Base-by-base conservation (phyloP, 2,888 invertebrate species). In the Teleogryllus oceanicus region DNA sequence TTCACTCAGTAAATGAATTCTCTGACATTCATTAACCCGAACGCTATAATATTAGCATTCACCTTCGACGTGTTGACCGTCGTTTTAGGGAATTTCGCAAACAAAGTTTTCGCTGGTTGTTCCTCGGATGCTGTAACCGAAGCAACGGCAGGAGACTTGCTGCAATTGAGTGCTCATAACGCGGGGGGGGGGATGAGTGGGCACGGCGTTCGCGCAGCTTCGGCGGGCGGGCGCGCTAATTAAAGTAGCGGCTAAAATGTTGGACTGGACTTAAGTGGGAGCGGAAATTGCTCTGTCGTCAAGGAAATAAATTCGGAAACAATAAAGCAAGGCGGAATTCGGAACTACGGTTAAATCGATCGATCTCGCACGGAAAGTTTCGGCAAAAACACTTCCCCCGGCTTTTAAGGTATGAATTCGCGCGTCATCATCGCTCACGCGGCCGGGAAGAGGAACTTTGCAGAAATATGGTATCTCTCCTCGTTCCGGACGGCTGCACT, bases 241-340 rank as follows among this genome's bases (percentile, higher is more conserved):
- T 62, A 62, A 62, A n/a, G 62, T n/a, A 62, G 62, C 16, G 62
- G 62, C 62, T 62, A 62, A 37, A 62, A 62, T 62, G 62, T 62
- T 62, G 62, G n/a, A 62, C 62, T 62, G 62, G 13, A 62, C 62
- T 62, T 62, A 62, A 62, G 62, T 62, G n/a, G 62, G 62, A 62
- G 62, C 62, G 62, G 62, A 62, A 62, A 62, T 62, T 62, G 62
- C 62, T 62, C 62, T 62, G 62, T 62, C 62, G 62, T 62, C 62
- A 62, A 62, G 62, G 62, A 62, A 62, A 62, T 62, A 62, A 62
- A 62, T 62, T 62, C n/a, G 62, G 37, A 62, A 62, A n/a, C 62
- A 62, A n/a, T 37, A 62, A 62, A n/a, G 62, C 16, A 18, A 18
- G n/a, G 62, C 62, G 62, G n/a, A 62, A n/a, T 62, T 62, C n/a